A percentile compares a stretch with the other conserved stretches of the same genome.
Evolutionary conservation across 1,140 invertebrate genomes (phyloP).

Genomic region (Pseudobourletiella spinata): DNA sequence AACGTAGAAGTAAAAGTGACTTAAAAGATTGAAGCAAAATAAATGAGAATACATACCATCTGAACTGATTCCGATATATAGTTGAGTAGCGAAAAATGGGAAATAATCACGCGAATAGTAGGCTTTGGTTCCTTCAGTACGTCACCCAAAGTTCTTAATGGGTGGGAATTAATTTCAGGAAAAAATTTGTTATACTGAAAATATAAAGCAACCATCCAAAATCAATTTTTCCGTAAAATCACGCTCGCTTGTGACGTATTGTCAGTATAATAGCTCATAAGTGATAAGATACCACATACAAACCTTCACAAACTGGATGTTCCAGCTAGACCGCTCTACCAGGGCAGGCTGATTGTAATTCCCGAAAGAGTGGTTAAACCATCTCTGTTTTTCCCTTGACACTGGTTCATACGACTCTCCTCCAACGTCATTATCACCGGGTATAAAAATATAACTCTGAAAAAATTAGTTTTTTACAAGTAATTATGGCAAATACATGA

Average conservation of each 20-base stretch:
- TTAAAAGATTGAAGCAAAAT: background rate
- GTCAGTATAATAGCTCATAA: background rate
- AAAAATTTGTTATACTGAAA: background rate
- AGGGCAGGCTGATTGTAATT: slow-evolving; percentile 43
- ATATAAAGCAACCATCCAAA: background rate
- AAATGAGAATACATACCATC: background rate
- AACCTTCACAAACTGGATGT: background rate
- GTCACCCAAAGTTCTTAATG: background rate
- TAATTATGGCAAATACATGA: background rate
- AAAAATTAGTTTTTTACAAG: background rate
- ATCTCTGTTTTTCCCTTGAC: slow-evolving; percentile 57
- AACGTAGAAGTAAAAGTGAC: too few relatives aligned
- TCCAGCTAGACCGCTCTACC: background rate
- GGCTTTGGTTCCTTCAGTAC: background rate
- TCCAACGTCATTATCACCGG: slow-evolving; percentile 92
- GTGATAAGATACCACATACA: background rate
- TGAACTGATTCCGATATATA: background rate
- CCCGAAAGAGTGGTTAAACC: slow-evolving; percentile 68
- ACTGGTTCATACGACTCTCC: slow-evolving; percentile 67
- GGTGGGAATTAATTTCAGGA: background rate
- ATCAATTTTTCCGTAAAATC: background rate
- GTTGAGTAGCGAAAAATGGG: background rate
- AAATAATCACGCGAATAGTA: background rate
- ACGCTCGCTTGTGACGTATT: background rate
- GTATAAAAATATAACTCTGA: slow-evolving; percentile 67